These are phyloP conservation scores for Aptenodytes forsteri DNA, from an alignment of 2,113 vertebrate genomes.

Conservation along the genomic window DNA sequence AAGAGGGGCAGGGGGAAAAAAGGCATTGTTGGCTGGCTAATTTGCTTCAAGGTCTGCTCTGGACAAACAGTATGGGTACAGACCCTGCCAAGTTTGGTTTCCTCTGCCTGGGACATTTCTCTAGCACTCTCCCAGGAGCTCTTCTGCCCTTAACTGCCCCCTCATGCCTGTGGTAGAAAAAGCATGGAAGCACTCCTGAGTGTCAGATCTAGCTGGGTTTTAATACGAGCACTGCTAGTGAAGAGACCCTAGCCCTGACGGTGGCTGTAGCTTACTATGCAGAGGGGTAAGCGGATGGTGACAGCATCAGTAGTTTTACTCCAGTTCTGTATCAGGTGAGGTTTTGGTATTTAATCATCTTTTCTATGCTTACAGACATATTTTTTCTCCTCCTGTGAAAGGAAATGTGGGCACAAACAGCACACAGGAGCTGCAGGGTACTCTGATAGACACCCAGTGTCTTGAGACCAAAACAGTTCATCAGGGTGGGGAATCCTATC, in stretches of 20 bases:
- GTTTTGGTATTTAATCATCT: neutral
- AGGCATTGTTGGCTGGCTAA: neutral
- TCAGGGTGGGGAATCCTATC: neutral
- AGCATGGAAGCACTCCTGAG: neutral
- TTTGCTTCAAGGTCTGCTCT: neutral
- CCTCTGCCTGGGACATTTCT: neutral
- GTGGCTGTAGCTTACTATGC: neutral
- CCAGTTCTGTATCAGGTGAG: neutral
- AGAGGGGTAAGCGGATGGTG: neutral
- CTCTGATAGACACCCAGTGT: neutral
- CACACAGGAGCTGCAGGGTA: neutral
- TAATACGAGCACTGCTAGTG: neutral
- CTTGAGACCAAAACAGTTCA: neutral
- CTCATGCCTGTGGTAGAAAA: neutral
- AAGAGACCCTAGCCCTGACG: neutral
- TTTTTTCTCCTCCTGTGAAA: neutral
- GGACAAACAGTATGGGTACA: neutral
- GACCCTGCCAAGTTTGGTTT: conserved; percentile 35
- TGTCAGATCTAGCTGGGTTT: neutral
- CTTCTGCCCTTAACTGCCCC: conserved; percentile 2
- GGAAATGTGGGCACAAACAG: neutral
- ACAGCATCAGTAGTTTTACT: neutral
- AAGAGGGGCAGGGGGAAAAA: neutral
- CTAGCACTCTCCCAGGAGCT: conserved; percentile 6
- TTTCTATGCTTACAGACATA: neutral